A percentile compares a stretch with the other conserved stretches of the same genome.
These are phyloP conservation scores for Erebia epiphron DNA, from an alignment of 2,888 invertebrate species.

Conservation along the genomic window DNA sequence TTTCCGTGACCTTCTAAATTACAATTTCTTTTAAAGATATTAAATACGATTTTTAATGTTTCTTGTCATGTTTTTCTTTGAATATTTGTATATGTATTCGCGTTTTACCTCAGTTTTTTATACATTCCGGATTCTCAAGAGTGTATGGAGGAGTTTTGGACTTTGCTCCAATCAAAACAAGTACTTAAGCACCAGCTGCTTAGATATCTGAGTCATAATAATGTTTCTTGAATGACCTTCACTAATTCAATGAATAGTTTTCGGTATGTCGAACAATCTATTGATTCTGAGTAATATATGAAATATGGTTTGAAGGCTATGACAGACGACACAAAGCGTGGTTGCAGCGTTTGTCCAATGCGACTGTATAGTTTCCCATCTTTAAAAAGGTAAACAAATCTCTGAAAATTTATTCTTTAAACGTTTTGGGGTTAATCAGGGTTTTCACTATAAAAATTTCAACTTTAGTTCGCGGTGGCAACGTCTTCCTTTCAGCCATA, in stretches of 20 bases:
- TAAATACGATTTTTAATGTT: constrained; percentile 13
- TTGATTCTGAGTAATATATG: constrained; percentile 17
- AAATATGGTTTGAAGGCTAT: constrained; percentile 1
- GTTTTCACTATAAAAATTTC: too few relatives aligned
- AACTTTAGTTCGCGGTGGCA: too few relatives aligned
- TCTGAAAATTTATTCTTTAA: too few relatives aligned
- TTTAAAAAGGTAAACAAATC: too few relatives aligned
- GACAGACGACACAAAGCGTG: neutral
- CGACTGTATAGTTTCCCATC: too few relatives aligned
- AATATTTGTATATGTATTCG: neutral
- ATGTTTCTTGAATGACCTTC: constrained; percentile 19
- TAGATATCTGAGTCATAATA: constrained; percentile 53
- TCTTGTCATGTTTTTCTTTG: neutral
- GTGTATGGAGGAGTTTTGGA: constrained; percentile 46
- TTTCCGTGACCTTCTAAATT: constrained; percentile 51
- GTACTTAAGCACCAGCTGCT: constrained; percentile 44
- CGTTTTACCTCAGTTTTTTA: neutral
- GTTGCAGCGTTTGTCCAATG: neutral
- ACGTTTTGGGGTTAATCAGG: too few relatives aligned
- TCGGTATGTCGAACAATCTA: constrained; percentile 19
- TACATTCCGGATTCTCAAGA: constrained; percentile 26
- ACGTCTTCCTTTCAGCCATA: too few relatives aligned
- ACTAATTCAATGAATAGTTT: constrained; percentile 20
- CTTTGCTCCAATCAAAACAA: constrained; percentile 16
- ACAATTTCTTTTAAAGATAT: constrained; percentile 5